Evolutionary conservation across 2,888 invertebrate species (phyloP), one percentile per base, ranked within the genome.

Genomic region (Xiphydria camelus): DNA sequence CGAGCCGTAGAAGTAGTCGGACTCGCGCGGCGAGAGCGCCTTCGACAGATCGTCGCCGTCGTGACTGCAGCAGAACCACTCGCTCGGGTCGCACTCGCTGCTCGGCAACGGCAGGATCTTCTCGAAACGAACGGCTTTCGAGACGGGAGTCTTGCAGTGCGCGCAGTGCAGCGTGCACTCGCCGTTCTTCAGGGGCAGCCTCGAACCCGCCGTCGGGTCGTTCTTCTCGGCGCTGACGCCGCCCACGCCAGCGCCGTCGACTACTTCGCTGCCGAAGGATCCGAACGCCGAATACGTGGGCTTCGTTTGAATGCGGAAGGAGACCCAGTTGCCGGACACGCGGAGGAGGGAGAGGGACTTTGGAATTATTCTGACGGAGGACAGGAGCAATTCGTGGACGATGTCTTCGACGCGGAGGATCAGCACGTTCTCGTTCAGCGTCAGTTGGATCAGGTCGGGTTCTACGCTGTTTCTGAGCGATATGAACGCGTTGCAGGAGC

Each of bases 31-130:
- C 25, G 51, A 44, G 15, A 73, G 43, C 4, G 49, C 19, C 21
- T 50, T 47, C 36, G 62, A 53, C 12, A 46, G 31, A 26, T 18
- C 23, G 4, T 53, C 47, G 12, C 51, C 47, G 21, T 32, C 55
- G 33, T 73, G 68, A 7, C 55, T 64, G 38, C 72, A 71, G 38
- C 75, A 75, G 46, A 73, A 75, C 73, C 73, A 75, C 43, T 75
- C 73, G n/a, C 54, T 53, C 7, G 65, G 64, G 47, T 74, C 72
- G 33, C 64, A 74, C 18, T 70, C 65, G 18, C 41, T 46, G 41
- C 65, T 62, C 3, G 75, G 75, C 18, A 71, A 34, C 18, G 75
- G 71, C 22, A 74, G 46, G 18, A 73, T 49, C 51, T 69, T 64
- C 38, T 57, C 46, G 29, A 73, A 62, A 33, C 42, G 46, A 17